Percentiles rank a stretch among this genome's conserved stretches.
phyloP scores from a whole-genome alignment of 2,113 vertebrate genomes.

The Alligator mississippiensis region DNA sequence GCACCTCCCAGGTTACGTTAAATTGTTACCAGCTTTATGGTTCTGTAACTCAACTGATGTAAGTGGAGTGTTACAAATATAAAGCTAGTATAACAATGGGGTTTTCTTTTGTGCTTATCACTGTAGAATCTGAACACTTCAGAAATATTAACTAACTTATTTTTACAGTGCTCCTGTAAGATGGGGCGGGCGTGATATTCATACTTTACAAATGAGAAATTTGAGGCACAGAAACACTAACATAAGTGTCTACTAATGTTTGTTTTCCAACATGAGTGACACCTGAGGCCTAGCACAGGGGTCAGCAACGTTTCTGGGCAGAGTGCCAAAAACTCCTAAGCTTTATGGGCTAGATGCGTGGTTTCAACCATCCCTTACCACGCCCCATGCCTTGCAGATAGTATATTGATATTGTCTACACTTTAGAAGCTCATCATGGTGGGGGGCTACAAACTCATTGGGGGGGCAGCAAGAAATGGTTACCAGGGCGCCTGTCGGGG shows the following conservation, averaged over 20 bases:
- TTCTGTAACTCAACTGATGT: constrained; percentile 46
- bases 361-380: too few relatives aligned
- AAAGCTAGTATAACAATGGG: not conserved
- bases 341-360: too few relatives aligned
- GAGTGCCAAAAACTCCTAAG: too few relatives aligned
- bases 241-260: not conserved
- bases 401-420: too few relatives aligned
- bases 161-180: not conserved
- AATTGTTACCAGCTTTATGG: not conserved
- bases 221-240: not conserved
- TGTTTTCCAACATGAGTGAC: too few relatives aligned
- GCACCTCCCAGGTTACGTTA: not conserved
- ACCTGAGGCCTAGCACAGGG: too few relatives aligned
- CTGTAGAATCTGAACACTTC: not conserved
- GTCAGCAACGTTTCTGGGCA: too few relatives aligned
- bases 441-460: too few relatives aligned
- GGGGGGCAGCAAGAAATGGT: too few relatives aligned
- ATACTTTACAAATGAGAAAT: not conserved
- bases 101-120: not conserved
- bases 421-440: too few relatives aligned
- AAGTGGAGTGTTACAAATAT: not conserved
- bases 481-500: too few relatives aligned
- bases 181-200: not conserved
- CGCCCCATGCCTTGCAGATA: too few relatives aligned
- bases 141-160: not conserved